phyloP scores from a whole-genome alignment of 2,888 invertebrate genomes.

The Aquatica leii region DNA sequence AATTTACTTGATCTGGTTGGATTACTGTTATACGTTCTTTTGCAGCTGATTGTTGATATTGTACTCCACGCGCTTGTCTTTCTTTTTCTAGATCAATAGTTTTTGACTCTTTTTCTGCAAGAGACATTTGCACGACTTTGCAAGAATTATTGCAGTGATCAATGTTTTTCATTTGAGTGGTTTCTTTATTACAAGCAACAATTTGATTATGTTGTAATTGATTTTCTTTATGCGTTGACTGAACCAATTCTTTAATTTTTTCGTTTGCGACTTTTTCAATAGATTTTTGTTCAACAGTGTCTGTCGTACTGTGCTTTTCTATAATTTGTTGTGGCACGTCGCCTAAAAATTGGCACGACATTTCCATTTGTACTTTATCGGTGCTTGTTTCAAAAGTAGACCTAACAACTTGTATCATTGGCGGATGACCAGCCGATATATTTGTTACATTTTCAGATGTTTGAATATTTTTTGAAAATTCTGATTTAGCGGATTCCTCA shows the following conservation, averaged over 20 bases:
- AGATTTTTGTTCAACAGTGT: constrained; percentile 14
- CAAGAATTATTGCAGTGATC: too few species aligned
- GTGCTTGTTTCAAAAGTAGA: constrained; percentile 26
- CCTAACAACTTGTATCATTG: constrained; percentile 26
- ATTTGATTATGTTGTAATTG: neutral
- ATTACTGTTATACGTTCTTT: constrained; percentile 52
- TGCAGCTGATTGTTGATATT: neutral
- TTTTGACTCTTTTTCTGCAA: neutral
- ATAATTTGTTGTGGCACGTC: constrained; percentile 20
- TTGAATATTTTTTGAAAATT: constrained; percentile 22
- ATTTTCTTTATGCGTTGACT: neutral
- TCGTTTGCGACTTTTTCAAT: neutral
- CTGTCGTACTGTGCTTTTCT: constrained; percentile 22
- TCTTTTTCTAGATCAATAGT: too few species aligned
- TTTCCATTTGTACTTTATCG: constrained; percentile 34
- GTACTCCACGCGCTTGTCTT: neutral
- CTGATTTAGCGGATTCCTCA: constrained; percentile 16
- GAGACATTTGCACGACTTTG: too few species aligned
- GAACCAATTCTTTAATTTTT: neutral
- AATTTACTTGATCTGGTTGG: constrained; percentile 50
- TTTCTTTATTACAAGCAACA: too few species aligned
- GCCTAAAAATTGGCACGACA: constrained; percentile 28
- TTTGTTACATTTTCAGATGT: constrained; percentile 23
- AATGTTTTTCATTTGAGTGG: too few species aligned
- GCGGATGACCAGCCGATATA: constrained; percentile 16